Base-by-base conservation (phyloP, 2,888 invertebrate genomes). In the Drosophila ustulata region DNA sequence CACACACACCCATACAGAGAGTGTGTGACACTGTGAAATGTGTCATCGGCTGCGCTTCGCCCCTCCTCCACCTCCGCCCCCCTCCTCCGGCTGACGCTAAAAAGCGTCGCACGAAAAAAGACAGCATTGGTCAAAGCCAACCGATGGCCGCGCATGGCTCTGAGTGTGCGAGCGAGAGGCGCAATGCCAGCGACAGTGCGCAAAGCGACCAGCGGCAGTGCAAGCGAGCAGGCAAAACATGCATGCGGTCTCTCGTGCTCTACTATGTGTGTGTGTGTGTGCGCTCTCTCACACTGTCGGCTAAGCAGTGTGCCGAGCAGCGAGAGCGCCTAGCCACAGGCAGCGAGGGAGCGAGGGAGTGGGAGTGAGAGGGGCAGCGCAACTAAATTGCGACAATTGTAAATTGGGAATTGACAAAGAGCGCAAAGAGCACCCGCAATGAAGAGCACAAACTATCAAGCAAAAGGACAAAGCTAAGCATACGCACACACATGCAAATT, bases 141-240 rank as follows among this genome's bases (percentile, higher is more conserved):
- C 70, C 80, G 70, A 83, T 85, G 78, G 82, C 78, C 75, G 83
- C 86, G 88, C 82, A 82, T 82, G 88, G 77, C 77, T 66, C 66
- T 51, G 47, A 68, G 34, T 45, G 37, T 18, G 61, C 11, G 56
- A 41, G 52, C 13, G 52, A 49, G 56, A 49, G 8, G 37, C 32
- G 43, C 84, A 81, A 71, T 80, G 81, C 11, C 6, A 43, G 55
- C 46, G 46, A 30, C 41, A 63, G 55, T 26, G 45, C 41, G 55
- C 28, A 49, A 56, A 50, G 45, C 41, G 50, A 62, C 26, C 32
- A 45, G 47, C 43, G 23, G 11, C 11, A 32, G 56, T 25, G 37
- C 34, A 9, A 57, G 57, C 50, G 50, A 49, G 50, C 34, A 28
- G 26, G 34, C 51, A 41, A 37, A 11, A 37, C 37, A 51, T 43